Evolutionary conservation across 2,113 vertebrate genomes (phyloP).

Genomic region (Psophia crepitans): DNA sequence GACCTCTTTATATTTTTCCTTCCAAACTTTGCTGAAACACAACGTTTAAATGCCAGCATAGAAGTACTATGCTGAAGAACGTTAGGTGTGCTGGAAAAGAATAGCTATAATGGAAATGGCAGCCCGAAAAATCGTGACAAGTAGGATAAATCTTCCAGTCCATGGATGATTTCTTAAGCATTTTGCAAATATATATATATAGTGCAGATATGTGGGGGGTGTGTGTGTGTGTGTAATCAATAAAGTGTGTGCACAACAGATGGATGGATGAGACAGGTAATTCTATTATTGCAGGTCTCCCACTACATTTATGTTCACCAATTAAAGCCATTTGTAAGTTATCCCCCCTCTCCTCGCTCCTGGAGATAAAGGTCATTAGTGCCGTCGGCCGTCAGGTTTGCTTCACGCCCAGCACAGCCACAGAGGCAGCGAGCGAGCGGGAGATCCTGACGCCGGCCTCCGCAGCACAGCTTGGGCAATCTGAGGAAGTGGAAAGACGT

Average conservation of each 20-base stretch:
- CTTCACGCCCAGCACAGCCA: not conserved
- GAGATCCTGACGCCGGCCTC: not conserved
- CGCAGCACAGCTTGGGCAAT: rapidly evolving
- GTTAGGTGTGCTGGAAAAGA: not conserved
- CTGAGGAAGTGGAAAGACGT: not conserved
- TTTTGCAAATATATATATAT: slow-evolving; percentile 19
- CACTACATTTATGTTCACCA: not conserved
- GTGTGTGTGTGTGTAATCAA: not conserved
- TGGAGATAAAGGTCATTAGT: not conserved
- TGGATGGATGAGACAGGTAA: slow-evolving; percentile 2
- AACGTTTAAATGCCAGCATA: not conserved
- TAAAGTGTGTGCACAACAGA: not conserved
- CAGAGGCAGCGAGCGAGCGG: not conserved
- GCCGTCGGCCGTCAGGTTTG: not conserved
- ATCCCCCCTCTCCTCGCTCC: not conserved
- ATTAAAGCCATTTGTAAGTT: slow-evolving; percentile 23
- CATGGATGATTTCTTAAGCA: not conserved
- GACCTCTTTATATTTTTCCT: not conserved
- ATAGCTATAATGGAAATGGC: not conserved
- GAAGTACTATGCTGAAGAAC: not conserved
- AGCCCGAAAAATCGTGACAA: not conserved
- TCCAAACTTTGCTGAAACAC: not conserved
- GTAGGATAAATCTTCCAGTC: slow-evolving; percentile 6
- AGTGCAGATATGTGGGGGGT: not conserved
- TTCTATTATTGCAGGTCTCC: not conserved